Conservation (phyloP, 2,113 vertebrate species). For the Campylorhamphus procurvoides region DNA sequence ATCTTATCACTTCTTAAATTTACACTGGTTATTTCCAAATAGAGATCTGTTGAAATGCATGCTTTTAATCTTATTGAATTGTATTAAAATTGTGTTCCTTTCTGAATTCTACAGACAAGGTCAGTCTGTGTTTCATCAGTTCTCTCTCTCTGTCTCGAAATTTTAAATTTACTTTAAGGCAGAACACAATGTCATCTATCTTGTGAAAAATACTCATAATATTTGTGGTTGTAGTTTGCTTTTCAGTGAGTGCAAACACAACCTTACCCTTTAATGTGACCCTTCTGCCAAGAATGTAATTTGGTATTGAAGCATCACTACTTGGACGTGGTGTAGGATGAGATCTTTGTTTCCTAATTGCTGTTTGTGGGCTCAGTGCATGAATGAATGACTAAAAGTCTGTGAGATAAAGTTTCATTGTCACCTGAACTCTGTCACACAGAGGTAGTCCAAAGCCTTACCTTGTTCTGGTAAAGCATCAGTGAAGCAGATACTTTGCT, state of each 20-base stretch:
- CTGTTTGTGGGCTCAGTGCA: neutral
- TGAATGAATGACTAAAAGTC: neutral
- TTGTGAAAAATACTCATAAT: neutral
- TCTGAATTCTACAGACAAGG: neutral
- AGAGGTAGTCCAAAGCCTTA: neutral
- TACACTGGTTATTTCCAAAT: neutral
- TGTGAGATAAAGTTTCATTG: neutral
- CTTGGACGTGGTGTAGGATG: neutral
- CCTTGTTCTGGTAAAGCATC: neutral
- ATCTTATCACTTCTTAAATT: neutral
- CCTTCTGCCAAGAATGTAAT: neutral
- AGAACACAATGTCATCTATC: neutral
- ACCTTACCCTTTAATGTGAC: neutral
- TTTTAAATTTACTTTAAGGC: neutral
- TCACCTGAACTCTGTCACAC: neutral
- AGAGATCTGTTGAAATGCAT: neutral
- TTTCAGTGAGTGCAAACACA: neutral
- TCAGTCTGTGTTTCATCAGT: neutral
- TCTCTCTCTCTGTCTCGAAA: neutral
- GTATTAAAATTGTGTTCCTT: neutral
- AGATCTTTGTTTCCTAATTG: neutral
- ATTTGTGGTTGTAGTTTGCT: neutral
- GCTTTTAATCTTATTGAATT: neutral
- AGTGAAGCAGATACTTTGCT: neutral
- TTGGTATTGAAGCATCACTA: neutral